Percentiles rank a stretch among this genome's conserved stretches.
These are phyloP conservation scores for Tringa solitaria DNA, from an alignment of 2,113 vertebrate species.

Conservation along the genomic window DNA sequence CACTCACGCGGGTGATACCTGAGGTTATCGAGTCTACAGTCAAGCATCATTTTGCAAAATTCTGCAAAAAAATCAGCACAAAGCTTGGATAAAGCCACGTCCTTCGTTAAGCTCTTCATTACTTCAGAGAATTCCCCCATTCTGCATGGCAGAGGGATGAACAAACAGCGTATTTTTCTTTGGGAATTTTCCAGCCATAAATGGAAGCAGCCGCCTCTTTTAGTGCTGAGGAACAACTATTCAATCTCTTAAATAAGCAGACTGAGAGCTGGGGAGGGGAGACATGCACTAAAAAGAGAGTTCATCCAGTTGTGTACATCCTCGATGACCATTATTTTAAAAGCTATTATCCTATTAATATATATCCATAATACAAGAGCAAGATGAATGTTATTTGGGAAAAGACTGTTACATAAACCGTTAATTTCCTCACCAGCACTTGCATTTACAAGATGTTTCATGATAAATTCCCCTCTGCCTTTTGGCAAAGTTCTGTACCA, in stretches of 20 bases:
- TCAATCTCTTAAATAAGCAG: neutral
- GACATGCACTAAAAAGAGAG: neutral
- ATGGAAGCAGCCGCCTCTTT: neutral
- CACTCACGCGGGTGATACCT: neutral
- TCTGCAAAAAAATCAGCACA: too few relatives aligned
- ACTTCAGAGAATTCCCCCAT: neutral
- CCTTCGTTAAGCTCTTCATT: neutral
- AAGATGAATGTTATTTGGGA: neutral
- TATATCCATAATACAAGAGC: neutral
- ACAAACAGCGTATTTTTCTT: neutral
- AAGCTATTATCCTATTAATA: neutral
- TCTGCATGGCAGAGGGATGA: neutral
- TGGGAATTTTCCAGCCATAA: conserved; percentile 37
- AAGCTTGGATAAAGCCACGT: neutral
- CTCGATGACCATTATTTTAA: neutral
- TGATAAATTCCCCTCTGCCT: neutral
- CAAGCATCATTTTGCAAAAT: too few relatives aligned
- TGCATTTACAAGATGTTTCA: neutral
- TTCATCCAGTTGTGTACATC: neutral
- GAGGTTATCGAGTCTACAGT: too few relatives aligned
- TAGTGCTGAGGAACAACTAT: neutral
- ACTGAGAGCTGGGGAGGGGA: neutral
- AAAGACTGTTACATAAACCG: neutral
- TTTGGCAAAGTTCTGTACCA: neutral
- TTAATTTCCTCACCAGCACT: neutral